Conservation (phyloP, 2,113 vertebrate genomes). For the Heteronetta atricapilla region DNA sequence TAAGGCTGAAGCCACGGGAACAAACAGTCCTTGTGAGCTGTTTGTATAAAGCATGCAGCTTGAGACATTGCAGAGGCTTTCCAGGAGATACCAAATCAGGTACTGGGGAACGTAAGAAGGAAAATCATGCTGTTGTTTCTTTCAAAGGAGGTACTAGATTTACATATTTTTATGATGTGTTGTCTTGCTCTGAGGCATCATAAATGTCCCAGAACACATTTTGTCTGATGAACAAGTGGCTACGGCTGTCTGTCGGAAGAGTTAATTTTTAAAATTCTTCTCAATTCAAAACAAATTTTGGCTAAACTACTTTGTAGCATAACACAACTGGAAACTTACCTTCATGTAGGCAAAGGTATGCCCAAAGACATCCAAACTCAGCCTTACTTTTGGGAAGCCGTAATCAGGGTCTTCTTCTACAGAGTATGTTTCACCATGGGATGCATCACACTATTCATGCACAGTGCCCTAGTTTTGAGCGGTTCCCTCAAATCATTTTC, state of each 20-base stretch:
- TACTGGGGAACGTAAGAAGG: background rate
- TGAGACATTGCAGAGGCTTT: background rate
- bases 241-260: background rate
- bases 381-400: background rate
- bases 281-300: background rate
- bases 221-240: background rate
- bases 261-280: background rate
- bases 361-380: background rate
- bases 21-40: background rate
- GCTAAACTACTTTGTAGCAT: background rate
- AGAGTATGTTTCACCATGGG: background rate
- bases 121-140: fast-evolving
- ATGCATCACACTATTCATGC: background rate
- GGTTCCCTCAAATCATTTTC: background rate
- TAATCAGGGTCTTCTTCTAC: background rate
- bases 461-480: background rate
- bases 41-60: background rate
- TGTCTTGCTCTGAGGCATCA: background rate
- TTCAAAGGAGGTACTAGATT: background rate
- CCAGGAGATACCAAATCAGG: background rate
- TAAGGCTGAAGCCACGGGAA: background rate
- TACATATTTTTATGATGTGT: background rate
- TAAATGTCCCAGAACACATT: background rate
- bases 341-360: background rate
- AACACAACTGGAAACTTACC: background rate